phyloP scores from a whole-genome alignment of 2,113 vertebrate species.

The Mellivora capensis region DNA sequence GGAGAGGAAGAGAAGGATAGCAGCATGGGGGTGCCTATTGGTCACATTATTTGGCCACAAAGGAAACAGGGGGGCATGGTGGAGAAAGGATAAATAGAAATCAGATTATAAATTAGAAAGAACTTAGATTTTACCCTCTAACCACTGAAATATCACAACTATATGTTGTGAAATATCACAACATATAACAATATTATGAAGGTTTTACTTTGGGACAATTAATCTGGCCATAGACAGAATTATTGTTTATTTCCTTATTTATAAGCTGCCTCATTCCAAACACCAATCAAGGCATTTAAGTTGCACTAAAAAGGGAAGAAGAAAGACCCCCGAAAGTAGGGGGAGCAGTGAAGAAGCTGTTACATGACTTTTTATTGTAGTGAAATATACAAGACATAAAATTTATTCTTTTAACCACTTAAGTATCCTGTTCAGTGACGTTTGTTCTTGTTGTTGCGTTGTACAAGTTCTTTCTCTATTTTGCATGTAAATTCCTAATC shows the following conservation, averaged over 20 bases:
- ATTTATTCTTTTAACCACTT: neutral
- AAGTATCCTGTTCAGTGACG: neutral
- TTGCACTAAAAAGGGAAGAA: neutral
- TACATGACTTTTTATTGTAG: neutral
- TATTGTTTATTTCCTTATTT: neutral
- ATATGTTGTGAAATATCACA: neutral
- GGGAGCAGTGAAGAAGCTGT: neutral
- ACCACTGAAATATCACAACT: neutral
- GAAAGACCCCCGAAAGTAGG: neutral
- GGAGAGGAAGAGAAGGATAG: neutral
- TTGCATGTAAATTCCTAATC: neutral
- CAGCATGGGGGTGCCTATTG: neutral
- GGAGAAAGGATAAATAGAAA: neutral
- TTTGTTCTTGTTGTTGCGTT: neutral
- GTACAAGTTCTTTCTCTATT: neutral
- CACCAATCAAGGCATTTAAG: neutral
- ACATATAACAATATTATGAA: neutral
- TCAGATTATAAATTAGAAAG: neutral
- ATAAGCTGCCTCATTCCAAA: neutral
- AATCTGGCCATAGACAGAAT: neutral
- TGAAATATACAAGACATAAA: neutral
- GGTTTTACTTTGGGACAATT: neutral
- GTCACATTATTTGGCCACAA: neutral
- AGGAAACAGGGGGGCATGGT: neutral
- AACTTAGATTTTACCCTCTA: neutral